Evolutionary conservation across 2,888 invertebrate species (phyloP).

Genomic region (Pasiphila rectangulata): DNA sequence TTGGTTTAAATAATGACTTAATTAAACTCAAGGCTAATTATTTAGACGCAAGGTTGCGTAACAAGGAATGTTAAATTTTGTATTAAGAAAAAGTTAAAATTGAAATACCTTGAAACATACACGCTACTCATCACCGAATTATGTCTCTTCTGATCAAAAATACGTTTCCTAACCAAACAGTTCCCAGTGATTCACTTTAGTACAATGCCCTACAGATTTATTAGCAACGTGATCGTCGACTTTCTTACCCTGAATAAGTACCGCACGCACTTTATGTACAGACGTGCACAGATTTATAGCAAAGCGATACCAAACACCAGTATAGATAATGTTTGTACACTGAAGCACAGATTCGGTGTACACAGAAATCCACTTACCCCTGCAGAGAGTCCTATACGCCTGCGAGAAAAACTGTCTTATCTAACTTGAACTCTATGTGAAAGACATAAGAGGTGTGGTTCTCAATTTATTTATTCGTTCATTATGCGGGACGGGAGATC

Average conservation of each 20-base stretch:
- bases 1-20: too few relatives aligned
- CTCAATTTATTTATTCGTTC: slow-evolving; percentile 79
- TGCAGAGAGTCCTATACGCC: slow-evolving; percentile 65
- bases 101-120: too few relatives aligned
- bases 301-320: slow-evolving; percentile 25
- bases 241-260: slow-evolving; percentile 33
- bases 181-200: slow-evolving; percentile 7
- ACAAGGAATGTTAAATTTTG: too few relatives aligned
- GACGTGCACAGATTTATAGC: slow-evolving; percentile 41
- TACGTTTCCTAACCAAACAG: slow-evolving; percentile 3
- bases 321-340: slow-evolving; percentile 55
- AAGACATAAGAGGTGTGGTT: slow-evolving; percentile 19
- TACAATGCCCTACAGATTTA: slow-evolving; percentile 21
- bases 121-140: too few relatives aligned
- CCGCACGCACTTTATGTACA: slow-evolving; percentile 40
- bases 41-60: too few relatives aligned
- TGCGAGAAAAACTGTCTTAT: slow-evolving; percentile 25
- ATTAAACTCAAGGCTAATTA: too few relatives aligned
- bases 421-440: slow-evolving; percentile 17
- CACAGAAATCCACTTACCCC: slow-evolving; percentile 81
- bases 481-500: slow-evolving; percentile 73
- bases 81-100: too few relatives aligned
- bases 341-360: slow-evolving; percentile 64
- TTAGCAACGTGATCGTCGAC: slow-evolving; percentile 38
- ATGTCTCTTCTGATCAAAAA: not conserved